Percentiles rank a stretch among this genome's conserved stretches.
These are phyloP conservation scores for Tinea trinotella DNA, from an alignment of 2,888 invertebrate genomes.

Conservation along the genomic window DNA sequence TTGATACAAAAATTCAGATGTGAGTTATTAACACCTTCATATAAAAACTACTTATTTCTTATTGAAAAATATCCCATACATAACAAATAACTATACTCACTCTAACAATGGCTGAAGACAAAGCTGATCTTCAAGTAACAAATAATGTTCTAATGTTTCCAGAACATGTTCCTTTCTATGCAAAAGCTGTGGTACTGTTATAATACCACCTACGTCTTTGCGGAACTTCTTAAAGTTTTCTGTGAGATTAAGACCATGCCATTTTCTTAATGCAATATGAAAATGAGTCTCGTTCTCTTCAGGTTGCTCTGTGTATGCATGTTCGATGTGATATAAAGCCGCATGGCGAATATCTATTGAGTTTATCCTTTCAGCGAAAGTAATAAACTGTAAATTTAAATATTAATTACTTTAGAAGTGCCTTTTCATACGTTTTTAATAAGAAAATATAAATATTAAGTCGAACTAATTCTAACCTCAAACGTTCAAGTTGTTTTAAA, in stretches of 20 bases:
- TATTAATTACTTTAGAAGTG: not conserved
- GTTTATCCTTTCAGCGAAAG: conserved; percentile 89
- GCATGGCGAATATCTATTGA: conserved; percentile 86
- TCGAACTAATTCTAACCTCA: not conserved
- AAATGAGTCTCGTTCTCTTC: conserved; percentile 85
- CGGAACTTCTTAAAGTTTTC: conserved; percentile 85
- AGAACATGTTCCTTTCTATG: conserved; percentile 85
- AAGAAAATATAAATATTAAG: not conserved
- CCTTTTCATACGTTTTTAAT: not conserved
- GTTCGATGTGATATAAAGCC: conserved; percentile 87
- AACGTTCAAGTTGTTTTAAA: conserved; percentile 14
- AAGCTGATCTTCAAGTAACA: conserved; percentile 79
- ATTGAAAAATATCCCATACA: too few species aligned
- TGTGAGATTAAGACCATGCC: conserved; percentile 90
- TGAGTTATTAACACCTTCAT: too few species aligned
- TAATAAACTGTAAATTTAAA: conserved; percentile 78
- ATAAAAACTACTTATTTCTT: too few species aligned
- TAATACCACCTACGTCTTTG: conserved; percentile 80
- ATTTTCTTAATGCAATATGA: conserved; percentile 86
- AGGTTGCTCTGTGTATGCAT: conserved; percentile 79
- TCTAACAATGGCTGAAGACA: conserved; percentile 88
- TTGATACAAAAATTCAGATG: too few species aligned
- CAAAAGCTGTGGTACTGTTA: conserved; percentile 88
- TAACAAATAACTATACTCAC: too few species aligned
- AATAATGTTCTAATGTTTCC: conserved; percentile 78